Base-by-base conservation (phyloP, 2,113 vertebrate genomes). In the Mus spicilegus region DNA sequence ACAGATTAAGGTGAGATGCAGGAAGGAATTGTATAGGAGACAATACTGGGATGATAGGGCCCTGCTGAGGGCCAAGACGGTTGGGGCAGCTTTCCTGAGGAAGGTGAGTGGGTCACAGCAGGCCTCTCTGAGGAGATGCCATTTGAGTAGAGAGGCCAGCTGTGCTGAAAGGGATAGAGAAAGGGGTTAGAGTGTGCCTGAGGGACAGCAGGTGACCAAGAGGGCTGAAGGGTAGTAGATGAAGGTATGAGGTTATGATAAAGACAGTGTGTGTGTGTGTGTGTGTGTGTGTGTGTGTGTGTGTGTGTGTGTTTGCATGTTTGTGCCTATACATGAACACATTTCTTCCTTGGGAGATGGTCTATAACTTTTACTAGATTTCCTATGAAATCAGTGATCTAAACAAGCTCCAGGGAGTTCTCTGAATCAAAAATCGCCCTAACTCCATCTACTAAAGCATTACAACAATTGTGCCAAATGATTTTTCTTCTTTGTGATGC, bases 261-360 rank as follows among this genome's bases (percentile, higher is more conserved):
- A 51, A 73, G n/a, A 4, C 13, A 36, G 33, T 70, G 54, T 6
- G 3, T 28, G 20, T 17, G 72, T 4, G 26, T 39, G 49, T 54
- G 63, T 22, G 33, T 22, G 3, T 12, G 11, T 28, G 11, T 33
- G 5, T 22, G 22, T 46, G 28, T 46, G n/a, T 54, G 10, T 17
- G 6, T 20, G 14, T 54, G 20, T 39, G 8, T 54, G 46, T 3
- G 11, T 54, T 2, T 73, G 1, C 0, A 0, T 20, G 0, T 2
- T 30, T 16, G 1, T 9, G 39, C 14, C 82, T 39, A 17, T 30
- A 7, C 51, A 6, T 0, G 12, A 39, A 19, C 26, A 11, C 11
- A n/a, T 42, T 88, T 87, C 22, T 90, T 72, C 58, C 9, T 78
- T 58, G 42, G 42, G 69, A 93, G 49, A 73, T 65, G 49, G 28